Conservation (phyloP, 2,797 vertebrate genomes). For the Thamnophis elegans region DNA sequence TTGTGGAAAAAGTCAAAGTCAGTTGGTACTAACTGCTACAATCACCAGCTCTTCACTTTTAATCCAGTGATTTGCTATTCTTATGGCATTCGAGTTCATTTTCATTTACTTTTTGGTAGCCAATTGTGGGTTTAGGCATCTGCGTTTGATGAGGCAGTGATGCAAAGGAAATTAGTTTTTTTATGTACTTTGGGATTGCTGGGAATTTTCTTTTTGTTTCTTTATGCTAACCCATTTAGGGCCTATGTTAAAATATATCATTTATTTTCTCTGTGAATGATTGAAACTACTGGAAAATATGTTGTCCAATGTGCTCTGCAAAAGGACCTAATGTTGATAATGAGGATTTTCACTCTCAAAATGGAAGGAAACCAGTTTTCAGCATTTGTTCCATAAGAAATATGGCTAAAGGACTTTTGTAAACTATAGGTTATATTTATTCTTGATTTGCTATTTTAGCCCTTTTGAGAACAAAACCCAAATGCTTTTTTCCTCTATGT, state of each 20-base stretch:
- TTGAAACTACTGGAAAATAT: background rate
- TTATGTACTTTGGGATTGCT: background rate
- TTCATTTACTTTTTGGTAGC: background rate
- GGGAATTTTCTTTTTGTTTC: background rate
- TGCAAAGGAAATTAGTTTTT: background rate
- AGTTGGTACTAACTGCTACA: background rate
- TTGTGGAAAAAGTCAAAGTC: background rate
- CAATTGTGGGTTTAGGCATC: background rate
- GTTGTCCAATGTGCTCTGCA: background rate
- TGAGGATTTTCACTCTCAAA: background rate
- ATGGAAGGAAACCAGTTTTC: background rate
- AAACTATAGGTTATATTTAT: background rate
- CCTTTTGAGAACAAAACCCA: background rate
- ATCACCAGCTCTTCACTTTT: background rate
- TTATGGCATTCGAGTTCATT: background rate
- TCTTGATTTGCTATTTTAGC: background rate
- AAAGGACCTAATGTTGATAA: background rate
- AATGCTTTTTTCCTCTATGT: background rate
- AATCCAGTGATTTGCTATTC: background rate
- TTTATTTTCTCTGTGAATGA: background rate
- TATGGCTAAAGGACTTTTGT: background rate
- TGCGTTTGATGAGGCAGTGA: background rate
- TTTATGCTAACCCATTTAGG: background rate
- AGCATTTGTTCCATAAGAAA: background rate
- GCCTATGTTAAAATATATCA: background rate